Evolutionary conservation across 2,113 vertebrate species (phyloP), one percentile per base, ranked within the genome.

Genomic region (Onychostruthus taczanowskii): DNA sequence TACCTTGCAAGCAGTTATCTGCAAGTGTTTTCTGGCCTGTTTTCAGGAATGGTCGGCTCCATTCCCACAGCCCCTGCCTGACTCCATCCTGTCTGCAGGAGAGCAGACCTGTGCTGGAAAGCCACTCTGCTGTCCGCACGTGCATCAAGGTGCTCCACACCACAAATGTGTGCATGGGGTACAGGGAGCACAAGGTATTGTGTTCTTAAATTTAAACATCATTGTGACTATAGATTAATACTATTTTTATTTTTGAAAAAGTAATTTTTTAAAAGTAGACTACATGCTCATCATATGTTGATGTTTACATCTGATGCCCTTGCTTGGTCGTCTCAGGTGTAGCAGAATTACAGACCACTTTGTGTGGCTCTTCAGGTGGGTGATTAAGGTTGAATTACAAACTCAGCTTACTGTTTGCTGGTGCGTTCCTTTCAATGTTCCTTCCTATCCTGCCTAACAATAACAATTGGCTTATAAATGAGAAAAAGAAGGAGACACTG

Each of bases 131-230:
- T 58, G 10, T 80, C 12, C 39, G 30, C 39, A 16, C 26, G 6
- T 19, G 22, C 76, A 13, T 27, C 73, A 6, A 5, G 52, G 16
- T 50, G 43, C 23, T 81, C 37, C 18, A 10, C 31, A 47, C 16
- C 13, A 4, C 0, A 0, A 27, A 1, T 6, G 12, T 3, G 6
- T 31, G 7, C 9, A 1, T 33, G 68, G 21, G 35, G 16, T 28
- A 17, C 37, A 22, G 39, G 24, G 22, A 82, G 62, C 58, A 19
- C 37, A 30, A 41, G 31, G 44, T 44, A 13, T 21, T 35, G 2
- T 62, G 13, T n/a, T 82, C 43, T 37, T 23, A 37, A 16, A 14
- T 46, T 23, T 37, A 1, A 50, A 46, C 73, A 7, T 28, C 11
- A 24, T 5, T 35, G 12, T 21, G 9, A 4, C 14, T 64, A 7